Conservation (phyloP, 2,797 vertebrate species). For the Pantherophis alleghaniensis region DNA sequence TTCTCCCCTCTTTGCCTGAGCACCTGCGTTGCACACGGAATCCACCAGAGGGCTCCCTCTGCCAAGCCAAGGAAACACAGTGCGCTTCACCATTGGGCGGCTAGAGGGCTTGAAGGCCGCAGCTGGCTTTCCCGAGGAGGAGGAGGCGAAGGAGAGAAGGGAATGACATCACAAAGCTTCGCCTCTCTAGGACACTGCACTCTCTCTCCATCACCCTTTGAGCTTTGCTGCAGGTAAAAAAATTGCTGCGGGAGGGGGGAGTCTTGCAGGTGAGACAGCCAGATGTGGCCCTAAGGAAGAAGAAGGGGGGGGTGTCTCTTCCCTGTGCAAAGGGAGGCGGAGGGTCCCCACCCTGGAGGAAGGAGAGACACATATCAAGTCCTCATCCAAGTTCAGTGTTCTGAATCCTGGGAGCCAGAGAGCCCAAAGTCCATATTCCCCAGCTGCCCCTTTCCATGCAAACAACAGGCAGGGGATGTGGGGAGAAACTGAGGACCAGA, state of each 20-base stretch:
- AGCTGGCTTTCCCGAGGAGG: background rate
- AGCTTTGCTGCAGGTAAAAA: background rate
- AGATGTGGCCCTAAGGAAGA: background rate
- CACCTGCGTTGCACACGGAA: background rate
- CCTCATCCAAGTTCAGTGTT: background rate
- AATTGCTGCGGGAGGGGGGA: fast-evolving
- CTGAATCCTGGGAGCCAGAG: no score
- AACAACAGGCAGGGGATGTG: background rate
- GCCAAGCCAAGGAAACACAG: background rate
- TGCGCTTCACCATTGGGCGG: background rate
- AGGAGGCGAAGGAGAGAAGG: background rate
- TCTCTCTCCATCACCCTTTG: background rate
- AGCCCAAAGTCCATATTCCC: background rate
- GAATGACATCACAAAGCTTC: background rate
- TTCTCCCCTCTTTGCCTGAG: background rate
- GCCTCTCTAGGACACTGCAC: background rate
- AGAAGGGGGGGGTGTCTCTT: fast-evolving
- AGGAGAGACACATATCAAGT: background rate
- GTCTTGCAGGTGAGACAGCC: background rate
- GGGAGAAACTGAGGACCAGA: background rate
- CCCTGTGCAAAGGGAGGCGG: background rate
- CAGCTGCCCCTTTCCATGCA: background rate
- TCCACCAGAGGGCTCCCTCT: background rate
- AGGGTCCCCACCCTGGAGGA: background rate
- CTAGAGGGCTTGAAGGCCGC: background rate